phyloP scores from a whole-genome alignment of 2,888 invertebrate species.

The Cataglyphis cursor region DNA sequence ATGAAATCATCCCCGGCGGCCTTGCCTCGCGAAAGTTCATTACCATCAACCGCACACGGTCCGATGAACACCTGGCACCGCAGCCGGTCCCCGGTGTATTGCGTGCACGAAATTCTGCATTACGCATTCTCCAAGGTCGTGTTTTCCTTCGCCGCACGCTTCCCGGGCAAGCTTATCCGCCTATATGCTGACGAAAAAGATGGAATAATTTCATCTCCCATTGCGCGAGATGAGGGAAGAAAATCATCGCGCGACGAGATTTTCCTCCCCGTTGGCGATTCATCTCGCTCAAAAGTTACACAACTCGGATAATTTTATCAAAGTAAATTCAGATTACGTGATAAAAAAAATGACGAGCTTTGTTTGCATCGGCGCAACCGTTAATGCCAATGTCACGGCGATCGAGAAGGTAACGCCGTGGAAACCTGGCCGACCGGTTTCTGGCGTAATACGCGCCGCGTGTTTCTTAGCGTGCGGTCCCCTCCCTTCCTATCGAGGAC shows the following conservation, averaged over 20 bases:
- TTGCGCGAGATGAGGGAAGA: slow-evolving; percentile 55
- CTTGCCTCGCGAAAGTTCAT: slow-evolving; percentile 86
- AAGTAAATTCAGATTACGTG: slow-evolving; percentile 39
- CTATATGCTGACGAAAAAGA: slow-evolving; percentile 53
- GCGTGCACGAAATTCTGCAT: slow-evolving; percentile 76
- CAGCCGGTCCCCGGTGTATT: slow-evolving; percentile 60
- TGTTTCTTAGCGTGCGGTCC: slow-evolving; percentile 28
- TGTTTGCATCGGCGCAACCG: slow-evolving; percentile 30
- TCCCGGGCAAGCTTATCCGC: slow-evolving; percentile 12
- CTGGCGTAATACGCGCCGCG: slow-evolving; percentile 67
- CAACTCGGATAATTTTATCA: not conserved
- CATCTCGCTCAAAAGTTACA: slow-evolving; percentile 19
- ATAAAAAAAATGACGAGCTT: slow-evolving; percentile 58
- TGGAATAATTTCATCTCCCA: slow-evolving; percentile 56
- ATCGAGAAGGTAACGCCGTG: slow-evolving; percentile 57
- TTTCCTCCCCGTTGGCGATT: not conserved
- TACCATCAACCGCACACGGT: slow-evolving; percentile 84
- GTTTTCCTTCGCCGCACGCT: slow-evolving; percentile 59
- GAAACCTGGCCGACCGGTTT: slow-evolving; percentile 69
- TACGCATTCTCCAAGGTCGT: slow-evolving; percentile 70
- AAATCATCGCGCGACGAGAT: slow-evolving; percentile 33
- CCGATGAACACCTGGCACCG: slow-evolving; percentile 71
- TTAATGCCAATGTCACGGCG: slow-evolving; percentile 67
- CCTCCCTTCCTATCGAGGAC: slow-evolving; percentile 64
- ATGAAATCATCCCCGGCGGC: slow-evolving; percentile 84